phyloP scores from a whole-genome alignment of 92 coral and sea anemone genomes.

The Virgularia gustaviana region DNA sequence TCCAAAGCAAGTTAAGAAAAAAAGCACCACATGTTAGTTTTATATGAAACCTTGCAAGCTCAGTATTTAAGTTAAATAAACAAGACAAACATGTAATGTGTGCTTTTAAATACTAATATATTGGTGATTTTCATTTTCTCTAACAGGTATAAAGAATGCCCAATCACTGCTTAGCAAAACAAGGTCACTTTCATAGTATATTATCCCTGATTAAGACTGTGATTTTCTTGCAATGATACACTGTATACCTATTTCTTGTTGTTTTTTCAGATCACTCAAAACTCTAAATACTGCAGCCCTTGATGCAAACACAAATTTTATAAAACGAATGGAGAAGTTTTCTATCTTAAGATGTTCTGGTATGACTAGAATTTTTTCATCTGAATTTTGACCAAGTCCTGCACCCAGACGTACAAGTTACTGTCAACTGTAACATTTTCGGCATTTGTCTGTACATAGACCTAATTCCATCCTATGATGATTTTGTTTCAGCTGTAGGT shows the following conservation, averaged over 20 bases:
- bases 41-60: too few species aligned
- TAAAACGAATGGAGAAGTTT: constrained; percentile 30
- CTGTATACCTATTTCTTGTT: background rate
- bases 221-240: background rate
- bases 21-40: too few species aligned
- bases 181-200: background rate
- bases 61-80: too few species aligned
- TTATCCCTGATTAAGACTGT: background rate
- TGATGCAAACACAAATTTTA: constrained; percentile 18
- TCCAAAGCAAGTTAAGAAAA: too few species aligned
- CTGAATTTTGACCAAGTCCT: background rate
- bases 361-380: background rate
- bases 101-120: too few species aligned
- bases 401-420: background rate
- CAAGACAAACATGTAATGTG: too few species aligned
- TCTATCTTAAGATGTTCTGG: constrained; percentile 33
- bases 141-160: too few species aligned
- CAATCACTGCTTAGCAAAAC: too few species aligned
- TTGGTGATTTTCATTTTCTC: too few species aligned
- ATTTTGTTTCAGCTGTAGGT: constrained; percentile 2
- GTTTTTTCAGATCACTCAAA: background rate
- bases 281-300: constrained; percentile 5
- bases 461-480: background rate
- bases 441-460: background rate
- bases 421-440: background rate